A percentile compares a stretch with the other conserved stretches of the same genome.
These are phyloP conservation scores for Heliopora coerulea DNA, from an alignment of 92 coral and sea anemone species.

Conservation along the genomic window DNA sequence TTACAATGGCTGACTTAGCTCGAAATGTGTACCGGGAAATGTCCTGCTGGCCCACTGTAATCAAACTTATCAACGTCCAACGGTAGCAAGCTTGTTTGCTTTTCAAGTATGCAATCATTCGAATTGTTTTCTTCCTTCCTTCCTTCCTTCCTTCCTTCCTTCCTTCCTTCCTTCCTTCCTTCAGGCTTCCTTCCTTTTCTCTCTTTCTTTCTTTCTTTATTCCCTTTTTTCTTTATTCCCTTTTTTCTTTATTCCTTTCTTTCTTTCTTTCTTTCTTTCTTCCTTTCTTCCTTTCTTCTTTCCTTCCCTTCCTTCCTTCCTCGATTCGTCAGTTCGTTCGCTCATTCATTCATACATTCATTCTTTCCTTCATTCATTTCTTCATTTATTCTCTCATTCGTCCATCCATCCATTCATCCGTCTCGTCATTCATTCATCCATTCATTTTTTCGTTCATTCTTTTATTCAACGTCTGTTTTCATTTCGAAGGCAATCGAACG, in stretches of 20 bases:
- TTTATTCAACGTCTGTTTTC: too few relatives aligned
- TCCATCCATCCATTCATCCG: conserved; percentile 32
- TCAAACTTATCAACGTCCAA: too few relatives aligned
- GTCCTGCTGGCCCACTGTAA: too few relatives aligned
- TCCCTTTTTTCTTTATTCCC: background rate
- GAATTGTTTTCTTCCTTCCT: background rate
- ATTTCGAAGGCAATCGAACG: too few relatives aligned
- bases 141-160: background rate
- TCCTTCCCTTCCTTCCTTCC: background rate
- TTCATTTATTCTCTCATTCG: conserved; percentile 13
- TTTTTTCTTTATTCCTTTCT: background rate
- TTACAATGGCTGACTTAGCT: too few relatives aligned
- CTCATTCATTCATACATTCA: background rate
- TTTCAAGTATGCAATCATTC: too few relatives aligned
- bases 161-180: background rate
- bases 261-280: background rate
- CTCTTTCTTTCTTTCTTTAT: background rate
- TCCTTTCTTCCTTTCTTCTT: background rate
- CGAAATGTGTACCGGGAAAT: too few relatives aligned
- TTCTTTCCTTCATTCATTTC: background rate
- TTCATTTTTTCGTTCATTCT: conserved; percentile 16
- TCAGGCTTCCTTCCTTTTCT: background rate
- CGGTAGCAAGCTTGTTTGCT: too few relatives aligned
- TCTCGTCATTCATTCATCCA: conserved; percentile 28
- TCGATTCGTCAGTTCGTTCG: background rate